These are phyloP conservation scores for Baronia brevicornis DNA, from an alignment of 2,888 invertebrate species.

Conservation along the genomic window DNA sequence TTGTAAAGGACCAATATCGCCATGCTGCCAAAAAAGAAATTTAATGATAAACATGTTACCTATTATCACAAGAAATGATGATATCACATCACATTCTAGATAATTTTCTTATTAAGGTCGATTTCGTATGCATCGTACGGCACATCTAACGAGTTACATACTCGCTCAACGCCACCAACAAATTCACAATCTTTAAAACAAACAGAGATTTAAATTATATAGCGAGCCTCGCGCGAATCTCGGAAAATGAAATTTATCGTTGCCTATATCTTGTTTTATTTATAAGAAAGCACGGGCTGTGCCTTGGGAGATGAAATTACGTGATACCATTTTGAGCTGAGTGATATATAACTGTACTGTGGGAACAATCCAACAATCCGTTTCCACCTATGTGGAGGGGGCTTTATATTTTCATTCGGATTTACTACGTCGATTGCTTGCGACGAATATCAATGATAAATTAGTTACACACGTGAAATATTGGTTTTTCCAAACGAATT, in stretches of 20 bases:
- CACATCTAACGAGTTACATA: no score
- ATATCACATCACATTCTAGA: no score
- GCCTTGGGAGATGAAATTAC: slow-evolving; percentile 71
- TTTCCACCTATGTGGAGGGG: slow-evolving; percentile 22
- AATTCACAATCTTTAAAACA: slow-evolving; percentile 39
- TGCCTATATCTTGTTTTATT: slow-evolving; percentile 72
- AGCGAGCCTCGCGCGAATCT: slow-evolving; percentile 56
- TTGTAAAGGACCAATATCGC: no score
- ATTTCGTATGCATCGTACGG: no score
- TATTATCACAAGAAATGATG: no score
- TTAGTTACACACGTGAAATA: slow-evolving; percentile 16
- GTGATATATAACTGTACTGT: slow-evolving; percentile 54
- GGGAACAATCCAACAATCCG: slow-evolving; percentile 22
- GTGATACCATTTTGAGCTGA: slow-evolving; percentile 73
- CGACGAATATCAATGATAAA: slow-evolving; percentile 18
- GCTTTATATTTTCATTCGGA: slow-evolving; percentile 29
- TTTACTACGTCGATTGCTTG: slow-evolving; percentile 28
- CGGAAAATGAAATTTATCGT: slow-evolving; percentile 65
- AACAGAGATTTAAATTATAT: slow-evolving; percentile 64
- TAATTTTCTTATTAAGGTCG: no score
- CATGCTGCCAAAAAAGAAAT: no score
- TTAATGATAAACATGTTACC: no score
- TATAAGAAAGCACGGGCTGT: slow-evolving; percentile 66
- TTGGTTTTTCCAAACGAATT: slow-evolving; percentile 13
- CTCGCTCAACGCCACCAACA: slow-evolving; percentile 4